Evolutionary conservation across 2,113 vertebrate species (phyloP).

Genomic region (Xenopus tropicalis): DNA sequence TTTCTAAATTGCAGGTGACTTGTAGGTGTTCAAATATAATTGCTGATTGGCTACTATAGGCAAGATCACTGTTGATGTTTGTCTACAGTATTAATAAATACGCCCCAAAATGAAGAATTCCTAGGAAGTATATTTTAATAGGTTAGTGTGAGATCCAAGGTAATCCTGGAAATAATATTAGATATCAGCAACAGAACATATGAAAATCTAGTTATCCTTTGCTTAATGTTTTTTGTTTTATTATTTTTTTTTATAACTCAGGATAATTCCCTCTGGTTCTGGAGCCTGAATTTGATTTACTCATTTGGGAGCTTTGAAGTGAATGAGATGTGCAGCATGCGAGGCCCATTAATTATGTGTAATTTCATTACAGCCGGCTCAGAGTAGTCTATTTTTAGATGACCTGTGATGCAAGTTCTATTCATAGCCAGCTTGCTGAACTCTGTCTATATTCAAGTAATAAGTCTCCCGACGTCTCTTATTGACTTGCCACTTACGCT

Average conservation of each 20-base stretch:
- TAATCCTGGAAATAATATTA: too few relatives aligned
- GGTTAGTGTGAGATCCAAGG: too few relatives aligned
- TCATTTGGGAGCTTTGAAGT: constrained; percentile 11
- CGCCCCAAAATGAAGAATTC: too few relatives aligned
- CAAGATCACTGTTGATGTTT: too few relatives aligned
- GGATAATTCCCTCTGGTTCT: background rate
- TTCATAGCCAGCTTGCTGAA: constrained; percentile 22
- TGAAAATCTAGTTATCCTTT: too few relatives aligned
- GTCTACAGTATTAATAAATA: too few relatives aligned
- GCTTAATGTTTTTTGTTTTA: too few relatives aligned
- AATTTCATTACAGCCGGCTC: constrained; percentile 31
- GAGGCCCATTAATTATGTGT: constrained; percentile 27
- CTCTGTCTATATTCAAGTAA: constrained; percentile 19
- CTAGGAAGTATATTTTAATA: too few relatives aligned
- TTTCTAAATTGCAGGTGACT: too few relatives aligned
- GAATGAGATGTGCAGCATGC: constrained; percentile 1
- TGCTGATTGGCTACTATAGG: too few relatives aligned
- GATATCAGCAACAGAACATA: too few relatives aligned
- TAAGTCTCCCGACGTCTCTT: background rate
- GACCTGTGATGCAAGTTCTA: constrained; percentile 25
- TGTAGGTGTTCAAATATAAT: too few relatives aligned
- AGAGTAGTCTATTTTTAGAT: constrained; percentile 35
- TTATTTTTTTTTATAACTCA: background rate
- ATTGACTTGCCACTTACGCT: constrained; percentile 1
- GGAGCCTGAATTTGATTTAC: background rate